Base-by-base conservation (phyloP, 1,140 invertebrate genomes). In the Diorhabda sublineata region DNA sequence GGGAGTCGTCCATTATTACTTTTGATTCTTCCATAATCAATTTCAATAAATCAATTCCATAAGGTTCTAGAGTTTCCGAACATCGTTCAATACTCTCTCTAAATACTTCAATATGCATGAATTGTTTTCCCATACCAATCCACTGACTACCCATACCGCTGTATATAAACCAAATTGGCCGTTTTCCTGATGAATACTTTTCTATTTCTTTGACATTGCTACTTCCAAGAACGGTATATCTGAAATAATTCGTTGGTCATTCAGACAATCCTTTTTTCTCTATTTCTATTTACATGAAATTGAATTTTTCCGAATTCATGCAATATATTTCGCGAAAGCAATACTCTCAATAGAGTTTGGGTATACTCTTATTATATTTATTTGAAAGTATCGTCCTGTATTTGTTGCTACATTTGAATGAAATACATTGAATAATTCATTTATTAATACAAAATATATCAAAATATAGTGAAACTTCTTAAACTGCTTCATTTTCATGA, bases 141-240 rank as follows among this genome's bases (percentile, higher is more conserved):
- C 95, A 98, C 81, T 98, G 96, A 60, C 90, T 89, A 3, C 96
- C 96, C 94, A 98, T 97, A 43, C 96, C 96, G 61, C 94, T 92
- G 82, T 96, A 98, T 45, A 98, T 85, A 81, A 89, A 97, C 93
- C 95, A 98, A n/a, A 98, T 81, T 3, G 94, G 94, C 42, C 92
- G 86, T 71, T 85, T 87, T 2, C 8, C 2, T 42, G 47, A 52
- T 52, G 47, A 8, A n/a, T n/a, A 52, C 2, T 52, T 6, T 52
- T 6, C 47, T 52, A n/a, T 8, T 52, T 52, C 47, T 52, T 4
- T 52, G 6, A 52, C 6, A 6, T 52, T 52, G 4, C n/a, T n/a
- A 8, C 3, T 52, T 8, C 47, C 47, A 8, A 52, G n/a, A 2
- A 52, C 47, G 6, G n/a, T n/a, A 52, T 52, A 52, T 3, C 47